phyloP scores from a whole-genome alignment of 2,113 vertebrate genomes.

The Antidorcas marsupialis region DNA sequence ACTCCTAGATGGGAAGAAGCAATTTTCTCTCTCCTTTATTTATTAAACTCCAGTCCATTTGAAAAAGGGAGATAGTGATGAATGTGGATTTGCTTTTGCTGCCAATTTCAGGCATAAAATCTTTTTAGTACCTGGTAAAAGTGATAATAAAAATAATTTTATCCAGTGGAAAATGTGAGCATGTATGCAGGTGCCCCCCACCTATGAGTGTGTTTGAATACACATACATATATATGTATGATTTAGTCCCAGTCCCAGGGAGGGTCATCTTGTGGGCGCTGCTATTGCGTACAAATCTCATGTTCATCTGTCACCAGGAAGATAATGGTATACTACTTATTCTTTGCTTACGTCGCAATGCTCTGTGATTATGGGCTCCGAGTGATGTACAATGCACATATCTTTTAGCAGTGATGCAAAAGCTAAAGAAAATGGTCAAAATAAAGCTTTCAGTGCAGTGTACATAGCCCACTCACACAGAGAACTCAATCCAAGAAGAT shows the following conservation, averaged over 20 bases:
- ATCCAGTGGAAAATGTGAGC: background rate
- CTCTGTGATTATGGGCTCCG: slow-evolving; percentile 23
- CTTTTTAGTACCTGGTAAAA: slow-evolving; percentile 50
- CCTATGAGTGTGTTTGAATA: background rate
- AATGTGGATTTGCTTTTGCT: slow-evolving; percentile 45
- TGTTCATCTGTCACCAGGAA: background rate
- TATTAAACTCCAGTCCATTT: slow-evolving; percentile 38
- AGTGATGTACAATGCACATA: background rate
- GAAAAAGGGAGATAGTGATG: slow-evolving; percentile 4
- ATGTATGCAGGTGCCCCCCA: background rate
- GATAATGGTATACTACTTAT: slow-evolving; percentile 29
- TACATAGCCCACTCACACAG: background rate
- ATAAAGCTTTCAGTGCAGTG: slow-evolving; percentile 1
- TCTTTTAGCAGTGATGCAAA: background rate
- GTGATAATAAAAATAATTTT: slow-evolving; percentile 59
- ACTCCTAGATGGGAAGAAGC: slow-evolving; percentile 8
- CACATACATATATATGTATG: background rate
- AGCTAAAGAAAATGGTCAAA: slow-evolving; percentile 39
- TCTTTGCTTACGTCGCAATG: background rate
- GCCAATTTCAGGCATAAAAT: slow-evolving; percentile 52
- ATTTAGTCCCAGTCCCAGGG: background rate
- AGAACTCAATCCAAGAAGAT: background rate
- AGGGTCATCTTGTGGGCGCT: background rate
- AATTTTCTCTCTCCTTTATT: slow-evolving; percentile 48
- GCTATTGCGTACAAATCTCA: background rate